Conservation (phyloP, 2,888 invertebrate genomes). For the Drosophila meridiana region DNA sequence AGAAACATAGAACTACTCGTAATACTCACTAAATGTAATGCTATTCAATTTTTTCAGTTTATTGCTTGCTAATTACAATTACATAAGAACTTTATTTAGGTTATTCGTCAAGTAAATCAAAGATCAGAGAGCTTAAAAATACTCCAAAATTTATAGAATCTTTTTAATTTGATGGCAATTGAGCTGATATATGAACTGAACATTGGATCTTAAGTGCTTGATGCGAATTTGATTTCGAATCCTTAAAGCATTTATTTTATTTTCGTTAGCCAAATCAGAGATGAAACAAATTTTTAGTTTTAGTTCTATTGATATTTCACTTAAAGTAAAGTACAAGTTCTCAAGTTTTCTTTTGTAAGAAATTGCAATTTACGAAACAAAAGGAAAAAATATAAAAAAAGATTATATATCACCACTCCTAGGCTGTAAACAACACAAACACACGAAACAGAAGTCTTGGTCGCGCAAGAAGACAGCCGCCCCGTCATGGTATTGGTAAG, state of each 20-base stretch:
- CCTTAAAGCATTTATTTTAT: conserved; percentile 19
- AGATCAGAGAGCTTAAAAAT: conserved; percentile 37
- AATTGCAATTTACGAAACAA: conserved; percentile 27
- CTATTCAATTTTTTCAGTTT: conserved; percentile 39
- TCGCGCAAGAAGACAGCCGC: conserved; percentile 86
- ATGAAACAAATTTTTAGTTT: conserved; percentile 25
- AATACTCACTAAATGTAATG: conserved; percentile 55
- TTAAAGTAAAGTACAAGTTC: conserved; percentile 27
- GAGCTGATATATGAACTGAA: not conserved
- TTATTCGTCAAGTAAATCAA: conserved; percentile 16
- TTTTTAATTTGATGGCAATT: conserved; percentile 12
- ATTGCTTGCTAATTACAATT: conserved; percentile 53
- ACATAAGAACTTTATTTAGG: conserved; percentile 27
- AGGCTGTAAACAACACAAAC: conserved; percentile 86
- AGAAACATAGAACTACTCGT: conserved; percentile 47
- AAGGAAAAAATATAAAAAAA: conserved; percentile 39
- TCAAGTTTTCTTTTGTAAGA: conserved; percentile 30
- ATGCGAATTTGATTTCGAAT: conserved; percentile 38
- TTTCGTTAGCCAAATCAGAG: conserved; percentile 22
- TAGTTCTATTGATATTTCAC: conserved; percentile 8
- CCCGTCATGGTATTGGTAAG: conserved; percentile 86
- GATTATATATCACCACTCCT: conserved; percentile 81
- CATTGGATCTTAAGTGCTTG: conserved; percentile 19
- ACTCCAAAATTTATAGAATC: not conserved
- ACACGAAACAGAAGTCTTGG: conserved; percentile 86